Percentiles rank a stretch among this genome's conserved stretches.
These are phyloP conservation scores for Drosophila stalkeri DNA, from an alignment of 2,888 invertebrate genomes.

Conservation along the genomic window DNA sequence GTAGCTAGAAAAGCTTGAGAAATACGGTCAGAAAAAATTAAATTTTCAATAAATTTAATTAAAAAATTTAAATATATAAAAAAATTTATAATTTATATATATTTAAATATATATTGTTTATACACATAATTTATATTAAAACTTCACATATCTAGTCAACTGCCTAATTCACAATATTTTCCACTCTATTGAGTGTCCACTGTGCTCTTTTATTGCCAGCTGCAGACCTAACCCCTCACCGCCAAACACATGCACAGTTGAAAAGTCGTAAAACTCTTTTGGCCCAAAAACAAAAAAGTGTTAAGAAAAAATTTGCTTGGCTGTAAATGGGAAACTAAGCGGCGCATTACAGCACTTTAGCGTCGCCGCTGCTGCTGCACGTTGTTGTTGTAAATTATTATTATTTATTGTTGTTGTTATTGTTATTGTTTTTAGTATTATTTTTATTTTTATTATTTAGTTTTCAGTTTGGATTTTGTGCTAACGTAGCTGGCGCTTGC, in stretches of 20 bases:
- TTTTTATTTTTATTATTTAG: slow-evolving; percentile 16
- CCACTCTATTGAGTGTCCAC: not conserved
- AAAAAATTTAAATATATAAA: not conserved
- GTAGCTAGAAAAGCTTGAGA: not conserved
- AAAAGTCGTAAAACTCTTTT: slow-evolving; percentile 22
- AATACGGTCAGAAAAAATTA: not conserved
- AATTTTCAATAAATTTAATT: not conserved
- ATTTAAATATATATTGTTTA: not conserved
- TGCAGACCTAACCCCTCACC: not conserved
- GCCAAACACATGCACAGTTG: not conserved
- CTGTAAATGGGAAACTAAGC: slow-evolving; percentile 41
- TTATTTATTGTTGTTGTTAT: slow-evolving; percentile 9
- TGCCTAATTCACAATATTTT: not conserved
- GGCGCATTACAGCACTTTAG: slow-evolving; percentile 50
- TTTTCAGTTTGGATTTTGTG: slow-evolving; percentile 35
- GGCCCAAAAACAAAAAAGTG: slow-evolving; percentile 9
- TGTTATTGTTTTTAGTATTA: not conserved
- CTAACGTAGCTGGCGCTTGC: slow-evolving; percentile 43
- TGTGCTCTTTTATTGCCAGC: not conserved
- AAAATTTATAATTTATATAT: not conserved
- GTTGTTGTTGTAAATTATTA: slow-evolving; percentile 19
- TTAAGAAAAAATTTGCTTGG: slow-evolving; percentile 12
- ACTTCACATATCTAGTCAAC: not conserved
- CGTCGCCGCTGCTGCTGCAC: slow-evolving; percentile 18
- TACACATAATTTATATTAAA: not conserved